Evolutionary conservation across 2,888 invertebrate genomes (phyloP).

Genomic region (Chloroclystis v-ata): DNA sequence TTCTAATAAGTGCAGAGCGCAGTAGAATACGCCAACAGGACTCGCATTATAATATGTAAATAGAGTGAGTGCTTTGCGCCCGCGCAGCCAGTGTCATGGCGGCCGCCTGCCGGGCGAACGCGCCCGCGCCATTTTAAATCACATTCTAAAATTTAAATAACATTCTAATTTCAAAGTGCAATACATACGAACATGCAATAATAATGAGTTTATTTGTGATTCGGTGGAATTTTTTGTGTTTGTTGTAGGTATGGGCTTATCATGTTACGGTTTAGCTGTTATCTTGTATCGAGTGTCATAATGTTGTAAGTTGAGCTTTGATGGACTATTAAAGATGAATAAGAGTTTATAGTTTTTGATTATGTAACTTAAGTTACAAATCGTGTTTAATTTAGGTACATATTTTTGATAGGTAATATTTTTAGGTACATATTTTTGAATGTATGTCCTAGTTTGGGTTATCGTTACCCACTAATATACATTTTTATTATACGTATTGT

Average conservation of each 20-base stretch:
- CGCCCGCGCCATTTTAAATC: constrained; percentile 45
- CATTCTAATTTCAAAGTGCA: constrained; percentile 19
- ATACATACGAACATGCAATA: constrained; percentile 12
- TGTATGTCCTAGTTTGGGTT: too few species aligned
- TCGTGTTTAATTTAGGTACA: too few species aligned
- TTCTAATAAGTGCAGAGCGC: not conserved
- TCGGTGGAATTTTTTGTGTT: constrained; percentile 24
- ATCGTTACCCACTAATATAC: too few species aligned
- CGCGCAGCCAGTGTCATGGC: constrained; percentile 68
- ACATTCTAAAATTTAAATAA: not conserved
- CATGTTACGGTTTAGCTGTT: constrained; percentile 40
- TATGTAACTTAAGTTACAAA: too few species aligned
- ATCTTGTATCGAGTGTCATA: constrained; percentile 31
- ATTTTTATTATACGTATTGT: too few species aligned
- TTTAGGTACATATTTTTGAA: too few species aligned
- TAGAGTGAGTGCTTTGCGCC: constrained; percentile 40
- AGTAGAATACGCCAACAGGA: constrained; percentile 36
- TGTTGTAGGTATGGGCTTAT: constrained; percentile 44
- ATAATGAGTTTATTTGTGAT: constrained; percentile 6
- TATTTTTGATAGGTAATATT: too few species aligned
- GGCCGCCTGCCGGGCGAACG: constrained; percentile 55
- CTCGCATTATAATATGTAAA: constrained; percentile 64
- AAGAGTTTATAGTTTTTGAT: too few species aligned
- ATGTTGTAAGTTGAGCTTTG: constrained; percentile 25
- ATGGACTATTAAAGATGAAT: constrained; percentile 12